Base-by-base conservation (phyloP, 2,888 invertebrate species). In the Hirtodrosophila alboralis region DNA sequence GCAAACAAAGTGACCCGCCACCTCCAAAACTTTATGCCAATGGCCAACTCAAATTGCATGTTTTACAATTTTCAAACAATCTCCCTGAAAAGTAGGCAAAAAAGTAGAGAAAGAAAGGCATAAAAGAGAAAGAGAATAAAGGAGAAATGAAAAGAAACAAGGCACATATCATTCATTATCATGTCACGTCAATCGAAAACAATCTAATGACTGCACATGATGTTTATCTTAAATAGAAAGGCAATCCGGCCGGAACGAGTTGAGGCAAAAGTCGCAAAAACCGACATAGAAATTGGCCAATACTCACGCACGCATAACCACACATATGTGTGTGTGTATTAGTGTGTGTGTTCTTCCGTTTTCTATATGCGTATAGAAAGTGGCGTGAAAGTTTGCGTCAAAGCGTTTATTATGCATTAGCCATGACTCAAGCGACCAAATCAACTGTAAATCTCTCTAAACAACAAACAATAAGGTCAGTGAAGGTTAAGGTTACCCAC, bases 171-270 rank as follows among this genome's bases (percentile, higher is more conserved):
- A 77, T 87, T 83, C 83, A 87, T 86, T 87, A 86, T 87, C 88
- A 74, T 79, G 87, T 85, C 87, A 87, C 86, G 87, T 87, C 86
- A 87, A 87, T 87, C 87, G 79, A 75, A 84, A 85, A 75, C 86
- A 75, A 86, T 86, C 87, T 86, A 87, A 85, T 87, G 86, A 75
- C 88, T 87, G 81, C 84, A 85, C 87, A 86, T 81, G 86, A 86
- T 86, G 75, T 75, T 77, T 87, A 87, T 87, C 86, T 87, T 66
- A 84, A 87, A 85, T 84, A 61, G 79, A 74, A 78, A 60, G 69
- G 49, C 68, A 69, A 67, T 26, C 59, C 44, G 59, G 49, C 57
- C 63, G 44, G 41, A 69, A 59, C 56, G 44, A 49, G 36, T 37
- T 10, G 14, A n/a, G 41, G 14, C 33, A 27, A 33, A 56, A 59